Evolutionary conservation across 2,797 vertebrate genomes (phyloP).

Genomic region (Dicrostonyx torquatus): DNA sequence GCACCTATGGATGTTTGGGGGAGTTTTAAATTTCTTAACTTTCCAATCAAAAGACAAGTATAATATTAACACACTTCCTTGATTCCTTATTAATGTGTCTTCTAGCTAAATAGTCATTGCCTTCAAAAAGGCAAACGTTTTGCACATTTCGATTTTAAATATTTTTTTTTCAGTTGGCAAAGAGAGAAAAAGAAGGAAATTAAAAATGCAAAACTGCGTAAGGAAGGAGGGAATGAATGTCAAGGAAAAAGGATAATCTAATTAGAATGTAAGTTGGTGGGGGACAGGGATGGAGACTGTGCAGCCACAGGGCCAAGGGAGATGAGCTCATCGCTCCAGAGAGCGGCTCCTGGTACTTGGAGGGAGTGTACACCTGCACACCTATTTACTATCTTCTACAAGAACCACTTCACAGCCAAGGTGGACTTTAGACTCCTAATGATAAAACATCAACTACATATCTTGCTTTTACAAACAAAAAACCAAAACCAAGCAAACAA

Average conservation of each 20-base stretch:
- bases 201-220: neutral
- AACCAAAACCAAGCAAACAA: too few relatives aligned
- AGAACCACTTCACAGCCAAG: neutral
- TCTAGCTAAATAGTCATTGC: constrained; percentile 41
- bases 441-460: neutral
- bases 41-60: neutral
- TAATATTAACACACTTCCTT: neutral
- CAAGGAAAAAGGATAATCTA: neutral
- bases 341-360: neutral
- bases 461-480: neutral
- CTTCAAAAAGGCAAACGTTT: constrained; percentile 28
- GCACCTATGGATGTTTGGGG: neutral
- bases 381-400: neutral
- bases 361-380: too few relatives aligned
- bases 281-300: neutral
- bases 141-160: neutral
- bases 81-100: constrained; percentile 9
- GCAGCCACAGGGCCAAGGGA: neutral
- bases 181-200: constrained; percentile 21
- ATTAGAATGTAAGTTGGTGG: neutral
- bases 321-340: neutral
- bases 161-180: neutral
- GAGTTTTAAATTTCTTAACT: neutral
- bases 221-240: constrained; percentile 22
- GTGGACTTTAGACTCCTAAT: neutral